Evolutionary conservation across 2,113 vertebrate genomes (phyloP).

Genomic region (Acrocephalus arundinaceus): DNA sequence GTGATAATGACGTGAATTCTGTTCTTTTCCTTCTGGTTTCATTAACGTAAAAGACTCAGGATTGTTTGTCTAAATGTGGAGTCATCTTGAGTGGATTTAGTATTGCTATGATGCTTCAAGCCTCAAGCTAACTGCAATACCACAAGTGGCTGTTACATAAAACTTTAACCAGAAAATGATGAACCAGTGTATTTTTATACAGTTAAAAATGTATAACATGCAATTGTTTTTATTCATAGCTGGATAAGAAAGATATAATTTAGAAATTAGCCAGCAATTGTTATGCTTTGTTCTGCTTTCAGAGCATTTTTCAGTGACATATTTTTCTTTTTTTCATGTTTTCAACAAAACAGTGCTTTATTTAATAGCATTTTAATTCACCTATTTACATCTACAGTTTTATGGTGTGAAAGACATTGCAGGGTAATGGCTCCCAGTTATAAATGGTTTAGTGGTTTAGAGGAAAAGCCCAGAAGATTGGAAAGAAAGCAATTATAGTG

Average conservation of each 20-base stretch:
- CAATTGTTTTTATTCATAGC: neutral
- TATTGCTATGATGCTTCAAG: neutral
- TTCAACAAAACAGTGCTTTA: neutral
- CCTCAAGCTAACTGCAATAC: neutral
- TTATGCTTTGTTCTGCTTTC: neutral
- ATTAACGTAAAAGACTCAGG: neutral
- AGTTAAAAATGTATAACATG: neutral
- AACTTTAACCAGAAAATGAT: neutral
- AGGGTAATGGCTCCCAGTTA: neutral
- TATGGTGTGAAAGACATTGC: neutral
- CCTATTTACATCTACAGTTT: neutral
- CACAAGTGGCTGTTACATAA: neutral
- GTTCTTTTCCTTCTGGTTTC: neutral
- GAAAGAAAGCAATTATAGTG: neutral
- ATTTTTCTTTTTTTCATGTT: neutral
- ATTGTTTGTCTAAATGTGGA: neutral
- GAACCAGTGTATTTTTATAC: neutral
- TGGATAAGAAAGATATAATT: neutral
- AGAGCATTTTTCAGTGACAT: neutral
- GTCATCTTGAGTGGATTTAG: neutral
- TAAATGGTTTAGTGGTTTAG: neutral
- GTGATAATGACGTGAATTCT: neutral
- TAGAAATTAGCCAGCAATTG: neutral
- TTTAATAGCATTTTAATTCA: neutral
- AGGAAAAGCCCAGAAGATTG: neutral